A percentile compares a stretch with the other conserved stretches of the same genome.
Evolutionary conservation across 2,113 vertebrate species (phyloP).

Genomic region (Rhea pennata): DNA sequence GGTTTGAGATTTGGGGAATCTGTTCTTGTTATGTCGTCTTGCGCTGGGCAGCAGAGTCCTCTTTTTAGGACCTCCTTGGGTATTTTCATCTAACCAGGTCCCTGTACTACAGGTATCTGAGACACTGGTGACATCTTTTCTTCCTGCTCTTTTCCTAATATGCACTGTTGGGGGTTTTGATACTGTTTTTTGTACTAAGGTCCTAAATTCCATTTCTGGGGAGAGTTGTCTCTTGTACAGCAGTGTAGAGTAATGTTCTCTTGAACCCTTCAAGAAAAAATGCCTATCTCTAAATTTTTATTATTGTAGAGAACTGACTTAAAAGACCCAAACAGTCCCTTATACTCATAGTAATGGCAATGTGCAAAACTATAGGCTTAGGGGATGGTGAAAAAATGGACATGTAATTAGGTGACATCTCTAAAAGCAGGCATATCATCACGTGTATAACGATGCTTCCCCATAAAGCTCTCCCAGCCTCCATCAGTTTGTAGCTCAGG

Average conservation of each 20-base stretch:
- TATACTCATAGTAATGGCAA: neutral
- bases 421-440: neutral
- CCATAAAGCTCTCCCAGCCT: neutral
- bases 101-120: neutral
- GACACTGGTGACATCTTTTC: neutral
- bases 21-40: neutral
- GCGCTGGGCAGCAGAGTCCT: neutral
- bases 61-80: neutral
- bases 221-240: rapidly evolving
- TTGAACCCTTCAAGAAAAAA: neutral
- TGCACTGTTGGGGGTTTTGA: neutral
- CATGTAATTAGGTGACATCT: neutral
- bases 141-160: neutral
- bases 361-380: neutral
- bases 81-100: neutral
- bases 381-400: neutral
- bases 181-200: neutral
- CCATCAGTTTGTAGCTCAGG: neutral
- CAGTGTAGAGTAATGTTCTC: neutral
- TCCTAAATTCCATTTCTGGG: neutral
- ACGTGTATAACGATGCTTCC: neutral
- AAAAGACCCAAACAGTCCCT: neutral
- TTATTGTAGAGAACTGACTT: neutral
- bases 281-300: neutral
- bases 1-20: neutral